Conservation (phyloP, 2,113 vertebrate genomes). For the Hydrolagus affinis region DNA sequence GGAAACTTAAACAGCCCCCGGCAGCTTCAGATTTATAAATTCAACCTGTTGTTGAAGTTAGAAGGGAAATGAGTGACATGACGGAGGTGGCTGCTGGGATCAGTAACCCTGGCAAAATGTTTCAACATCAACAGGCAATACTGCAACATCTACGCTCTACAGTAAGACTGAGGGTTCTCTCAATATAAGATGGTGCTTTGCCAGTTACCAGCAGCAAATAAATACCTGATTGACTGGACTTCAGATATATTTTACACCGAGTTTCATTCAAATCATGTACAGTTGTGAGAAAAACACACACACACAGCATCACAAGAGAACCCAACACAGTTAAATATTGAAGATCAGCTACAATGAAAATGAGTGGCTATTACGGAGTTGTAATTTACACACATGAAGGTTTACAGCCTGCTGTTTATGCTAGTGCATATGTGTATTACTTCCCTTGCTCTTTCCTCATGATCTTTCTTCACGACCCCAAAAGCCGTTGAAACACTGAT, state of each 20-base stretch:
- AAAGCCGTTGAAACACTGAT: too few relatives aligned
- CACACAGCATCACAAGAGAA: not conserved
- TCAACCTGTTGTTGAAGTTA: not conserved
- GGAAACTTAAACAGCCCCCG: not conserved
- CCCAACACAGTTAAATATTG: not conserved
- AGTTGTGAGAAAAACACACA: not conserved
- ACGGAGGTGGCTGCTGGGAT: not conserved
- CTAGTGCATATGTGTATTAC: too few relatives aligned
- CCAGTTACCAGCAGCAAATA: not conserved
- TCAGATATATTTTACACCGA: not conserved
- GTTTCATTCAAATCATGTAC: not conserved
- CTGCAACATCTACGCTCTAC: not conserved
- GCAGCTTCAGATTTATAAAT: slow-evolving; percentile 1
- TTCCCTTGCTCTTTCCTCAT: too few relatives aligned
- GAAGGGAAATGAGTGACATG: not conserved
- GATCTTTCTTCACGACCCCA: too few relatives aligned
- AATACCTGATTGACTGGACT: not conserved
- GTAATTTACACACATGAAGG: not conserved
- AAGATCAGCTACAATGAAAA: not conserved
- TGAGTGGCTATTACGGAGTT: not conserved
- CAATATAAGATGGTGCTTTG: not conserved
- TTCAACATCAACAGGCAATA: not conserved
- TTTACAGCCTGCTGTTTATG: too few relatives aligned
- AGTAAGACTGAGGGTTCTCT: not conserved
- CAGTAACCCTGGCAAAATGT: not conserved